Evolutionary conservation across 2,797 vertebrate species (phyloP), one percentile per base, ranked within the genome.

Genomic region (Tiaroga cobitis): DNA sequence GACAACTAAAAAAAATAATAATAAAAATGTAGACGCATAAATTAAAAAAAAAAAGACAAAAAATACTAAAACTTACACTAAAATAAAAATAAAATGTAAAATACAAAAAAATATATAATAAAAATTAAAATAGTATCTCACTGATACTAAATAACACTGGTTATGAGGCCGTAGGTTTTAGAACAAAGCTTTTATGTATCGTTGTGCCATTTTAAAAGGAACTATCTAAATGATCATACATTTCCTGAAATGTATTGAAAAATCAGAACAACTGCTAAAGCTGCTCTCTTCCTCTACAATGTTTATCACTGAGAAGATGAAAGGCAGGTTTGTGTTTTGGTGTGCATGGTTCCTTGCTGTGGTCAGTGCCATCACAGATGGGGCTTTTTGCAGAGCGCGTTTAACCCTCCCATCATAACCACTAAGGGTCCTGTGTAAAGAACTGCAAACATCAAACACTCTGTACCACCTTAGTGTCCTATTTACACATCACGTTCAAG

Each of bases 371-470:
- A 15, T 83, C 34, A 76, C 61, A 68, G 37, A 84, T 56, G 63
- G 59, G 34, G 13, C n/a, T 59, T 78, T 81, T 70, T 59, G 32
- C 67, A 69, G 16, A 81, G 46, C 34, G 2, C 2, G 5, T 70
- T 51, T 70, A 69, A 69, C 32, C 8, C 43, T 76, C 32, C 65
- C 10, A 9, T 7, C 18, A 21, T 77, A 78, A 78, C 83, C 75
- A 15, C 49, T 32, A 26, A 84, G 37, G 65, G 74, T 70, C 74
- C 49, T n/a, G 37, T 69, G 26, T 59, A n/a, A 37, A 84, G 13
- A 69, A 78, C 74, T 78, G 83, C 65, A 84, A 84, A 78, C 74
- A 77, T 84, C 75, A 78, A 84, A 59, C 46, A 68, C 63, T 37
- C 67, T 29, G 43, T 41, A 69, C 46, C 34, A 69, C 63, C 65